Evolutionary conservation across 2,797 vertebrate species (phyloP).

Genomic region (Pseudopleuronectes americanus): DNA sequence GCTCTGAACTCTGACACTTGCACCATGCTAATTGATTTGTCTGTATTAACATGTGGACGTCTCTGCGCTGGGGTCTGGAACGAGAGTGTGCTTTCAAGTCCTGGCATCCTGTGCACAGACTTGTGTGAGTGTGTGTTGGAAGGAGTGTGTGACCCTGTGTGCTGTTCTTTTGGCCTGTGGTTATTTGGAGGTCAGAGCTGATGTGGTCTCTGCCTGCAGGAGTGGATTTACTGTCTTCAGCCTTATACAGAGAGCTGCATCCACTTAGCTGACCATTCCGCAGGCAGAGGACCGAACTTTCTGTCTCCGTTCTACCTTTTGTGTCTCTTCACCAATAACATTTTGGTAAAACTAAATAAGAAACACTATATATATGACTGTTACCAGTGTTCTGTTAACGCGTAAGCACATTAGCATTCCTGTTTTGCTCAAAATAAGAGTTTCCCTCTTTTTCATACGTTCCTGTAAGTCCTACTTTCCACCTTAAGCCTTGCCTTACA

Average conservation of each 20-base stretch:
- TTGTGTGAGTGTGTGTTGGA: constrained; percentile 26
- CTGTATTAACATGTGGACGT: constrained; percentile 65
- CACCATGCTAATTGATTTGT: constrained; percentile 70
- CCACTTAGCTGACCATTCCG: constrained; percentile 55
- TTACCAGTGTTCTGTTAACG: not conserved
- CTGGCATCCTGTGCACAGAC: constrained; percentile 16
- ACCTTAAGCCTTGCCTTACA: constrained; percentile 18
- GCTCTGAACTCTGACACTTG: constrained; percentile 72
- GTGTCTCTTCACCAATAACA: constrained; percentile 24
- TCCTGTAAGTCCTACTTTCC: constrained; percentile 10
- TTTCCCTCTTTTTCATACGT: constrained; percentile 1
- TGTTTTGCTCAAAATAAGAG: constrained; percentile 18
- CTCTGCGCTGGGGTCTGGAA: constrained; percentile 52
- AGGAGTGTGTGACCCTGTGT: constrained; percentile 67
- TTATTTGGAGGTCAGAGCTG: constrained; percentile 74
- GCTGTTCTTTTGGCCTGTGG: constrained; percentile 74
- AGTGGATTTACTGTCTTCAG: constrained; percentile 79
- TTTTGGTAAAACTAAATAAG: constrained; percentile 9
- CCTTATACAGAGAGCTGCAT: constrained; percentile 64
- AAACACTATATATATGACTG: not conserved
- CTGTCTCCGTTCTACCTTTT: constrained; percentile 25
- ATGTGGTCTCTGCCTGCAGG: constrained; percentile 74
- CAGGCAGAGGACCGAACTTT: constrained; percentile 42
- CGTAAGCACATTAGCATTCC: not conserved
- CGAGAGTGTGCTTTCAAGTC: constrained; percentile 54